These are phyloP conservation scores for Hydractinia echinata DNA, from an alignment of 30 jellyfish, hydroid and myxozoan species.

Conservation along the genomic window DNA sequence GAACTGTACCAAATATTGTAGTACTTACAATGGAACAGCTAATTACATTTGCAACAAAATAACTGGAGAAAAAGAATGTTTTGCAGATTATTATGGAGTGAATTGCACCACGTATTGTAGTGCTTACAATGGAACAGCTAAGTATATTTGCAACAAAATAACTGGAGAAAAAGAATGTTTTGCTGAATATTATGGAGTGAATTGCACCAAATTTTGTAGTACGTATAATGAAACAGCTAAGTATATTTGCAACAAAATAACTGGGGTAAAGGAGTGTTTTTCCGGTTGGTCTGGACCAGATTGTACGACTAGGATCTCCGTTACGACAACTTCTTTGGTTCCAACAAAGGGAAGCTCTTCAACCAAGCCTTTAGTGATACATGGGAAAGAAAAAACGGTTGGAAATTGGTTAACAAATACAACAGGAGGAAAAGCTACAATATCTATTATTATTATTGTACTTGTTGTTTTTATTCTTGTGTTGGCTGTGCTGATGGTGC, in stretches of 20 bases:
- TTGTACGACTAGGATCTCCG: constrained; percentile 1
- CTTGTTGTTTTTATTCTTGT: neutral
- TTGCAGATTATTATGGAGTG: neutral
- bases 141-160: neutral
- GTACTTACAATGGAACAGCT: neutral
- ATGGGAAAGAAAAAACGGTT: no score
- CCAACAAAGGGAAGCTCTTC: neutral
- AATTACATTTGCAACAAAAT: neutral
- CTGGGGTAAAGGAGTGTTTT: constrained; percentile 5
- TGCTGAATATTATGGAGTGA: neutral
- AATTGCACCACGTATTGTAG: neutral
- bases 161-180: constrained; percentile 2
- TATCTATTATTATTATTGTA: neutral
- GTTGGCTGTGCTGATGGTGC: neutral
- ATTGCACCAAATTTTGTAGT: constrained; percentile 5
- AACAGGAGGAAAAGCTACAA: neutral
- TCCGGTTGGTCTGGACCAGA: neutral
- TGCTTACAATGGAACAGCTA: neutral
- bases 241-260: neutral
- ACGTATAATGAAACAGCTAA: neutral
- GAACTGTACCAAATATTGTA: neutral
- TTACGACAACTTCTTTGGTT: neutral
- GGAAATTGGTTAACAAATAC: neutral
- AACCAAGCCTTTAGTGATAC: no score
- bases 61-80: constrained; percentile 3